A percentile compares a stretch with the other conserved stretches of the same genome.
Conservation (phyloP, 1,140 invertebrate genomes). For the Bombus vancouverensis region DNA sequence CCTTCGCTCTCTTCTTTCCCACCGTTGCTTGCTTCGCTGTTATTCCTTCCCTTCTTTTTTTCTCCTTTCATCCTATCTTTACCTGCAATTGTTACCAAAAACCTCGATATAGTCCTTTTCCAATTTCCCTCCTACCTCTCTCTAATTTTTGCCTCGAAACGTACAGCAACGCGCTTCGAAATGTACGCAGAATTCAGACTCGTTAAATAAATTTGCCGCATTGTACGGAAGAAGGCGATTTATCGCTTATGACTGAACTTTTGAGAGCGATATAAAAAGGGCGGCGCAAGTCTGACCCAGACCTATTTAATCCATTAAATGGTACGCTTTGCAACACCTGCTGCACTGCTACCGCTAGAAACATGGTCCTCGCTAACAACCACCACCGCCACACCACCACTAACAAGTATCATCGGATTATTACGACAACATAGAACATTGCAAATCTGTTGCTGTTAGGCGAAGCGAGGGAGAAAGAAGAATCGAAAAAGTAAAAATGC, state of each 20-base stretch:
- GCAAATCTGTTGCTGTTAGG: background rate
- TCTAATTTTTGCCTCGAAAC: background rate
- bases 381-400: background rate
- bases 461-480: background rate
- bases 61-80: background rate
- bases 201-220: slow-evolving; percentile 22
- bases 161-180: background rate
- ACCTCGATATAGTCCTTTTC: too few relatives aligned
- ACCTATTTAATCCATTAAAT: slow-evolving; percentile 58
- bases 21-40: background rate
- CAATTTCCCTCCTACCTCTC: background rate
- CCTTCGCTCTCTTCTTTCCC: slow-evolving; percentile 7
- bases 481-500: too few relatives aligned
- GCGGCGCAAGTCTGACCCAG: slow-evolving; percentile 36
- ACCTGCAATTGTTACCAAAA: too few relatives aligned
- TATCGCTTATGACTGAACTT: slow-evolving; percentile 38
- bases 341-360: slow-evolving; percentile 8
- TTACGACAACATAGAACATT: background rate
- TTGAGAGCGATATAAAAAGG: slow-evolving; percentile 36
- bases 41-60: background rate
- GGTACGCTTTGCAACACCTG: slow-evolving; percentile 50
- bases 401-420: slow-evolving; percentile 44
- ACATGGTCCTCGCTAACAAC: background rate
- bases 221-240: background rate
- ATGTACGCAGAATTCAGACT: background rate